Evolutionary conservation across 2,797 vertebrate genomes (phyloP).

Genomic region (Euphonia xanthogaster): DNA sequence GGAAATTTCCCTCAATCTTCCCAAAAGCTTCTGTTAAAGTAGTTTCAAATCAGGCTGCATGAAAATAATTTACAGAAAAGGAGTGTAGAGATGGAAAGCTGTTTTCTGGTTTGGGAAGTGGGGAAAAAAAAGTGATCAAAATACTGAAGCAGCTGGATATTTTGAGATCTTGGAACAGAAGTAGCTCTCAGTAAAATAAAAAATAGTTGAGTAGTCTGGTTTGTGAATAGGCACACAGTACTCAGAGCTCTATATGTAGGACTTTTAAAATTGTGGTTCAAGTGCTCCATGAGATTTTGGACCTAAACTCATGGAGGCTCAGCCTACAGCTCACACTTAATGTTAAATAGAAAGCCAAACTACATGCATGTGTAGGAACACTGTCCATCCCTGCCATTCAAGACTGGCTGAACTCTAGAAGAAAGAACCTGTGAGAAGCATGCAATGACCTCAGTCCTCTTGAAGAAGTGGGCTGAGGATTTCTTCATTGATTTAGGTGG

Average conservation of each 20-base stretch:
- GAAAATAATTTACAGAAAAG: not conserved
- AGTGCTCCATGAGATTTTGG: not conserved
- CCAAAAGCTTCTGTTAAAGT: not conserved
- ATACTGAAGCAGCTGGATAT: not conserved
- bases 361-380: rapidly evolving
- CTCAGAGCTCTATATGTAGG: not conserved
- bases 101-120: not conserved
- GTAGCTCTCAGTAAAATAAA: not conserved
- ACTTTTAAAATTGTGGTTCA: not conserved
- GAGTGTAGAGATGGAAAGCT: rapidly evolving
- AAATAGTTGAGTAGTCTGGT: not conserved
- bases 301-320: not conserved
- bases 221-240: not conserved
- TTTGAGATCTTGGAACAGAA: not conserved
- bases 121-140: not conserved
- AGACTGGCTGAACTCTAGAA: not conserved
- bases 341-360: rapidly evolving
- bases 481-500: not conserved
- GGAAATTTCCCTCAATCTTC: not conserved
- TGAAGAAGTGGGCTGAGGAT: not conserved
- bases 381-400: not conserved
- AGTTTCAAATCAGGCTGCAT: not conserved
- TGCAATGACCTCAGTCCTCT: not conserved
- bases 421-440: not conserved
- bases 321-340: not conserved